Percentiles rank a stretch among this genome's conserved stretches.
Conservation (phyloP, 2,797 vertebrate genomes). For the Lacerta agilis region DNA sequence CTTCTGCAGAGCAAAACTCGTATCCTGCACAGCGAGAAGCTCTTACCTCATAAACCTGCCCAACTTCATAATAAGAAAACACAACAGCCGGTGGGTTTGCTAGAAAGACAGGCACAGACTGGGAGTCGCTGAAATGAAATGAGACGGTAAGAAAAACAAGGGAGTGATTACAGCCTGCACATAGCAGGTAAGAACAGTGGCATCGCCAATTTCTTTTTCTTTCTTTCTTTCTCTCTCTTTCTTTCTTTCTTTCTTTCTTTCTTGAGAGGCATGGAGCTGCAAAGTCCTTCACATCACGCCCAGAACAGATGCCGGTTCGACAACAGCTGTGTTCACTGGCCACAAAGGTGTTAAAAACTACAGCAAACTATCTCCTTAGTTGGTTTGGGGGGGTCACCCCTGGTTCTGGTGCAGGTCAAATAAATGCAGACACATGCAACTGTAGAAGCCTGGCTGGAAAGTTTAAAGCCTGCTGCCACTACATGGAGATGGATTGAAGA, state of each 20-base stretch:
- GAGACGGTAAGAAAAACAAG: neutral
- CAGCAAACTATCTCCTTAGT: too few species aligned
- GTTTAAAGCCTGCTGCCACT: too few species aligned
- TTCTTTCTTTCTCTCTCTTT: too few species aligned
- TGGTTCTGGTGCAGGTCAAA: too few species aligned
- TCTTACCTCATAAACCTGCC: slow-evolving; percentile 90
- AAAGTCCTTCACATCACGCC: neutral
- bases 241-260: too few species aligned
- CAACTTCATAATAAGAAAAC: slow-evolving; percentile 88
- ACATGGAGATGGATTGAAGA: too few species aligned
- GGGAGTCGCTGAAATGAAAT: slow-evolving; percentile 62
- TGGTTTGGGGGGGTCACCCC: too few species aligned
- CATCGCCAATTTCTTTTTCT: neutral
- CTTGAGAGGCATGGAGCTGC: neutral
- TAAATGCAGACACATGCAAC: too few species aligned
- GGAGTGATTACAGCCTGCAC: neutral
- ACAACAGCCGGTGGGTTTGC: slow-evolving; percentile 84
- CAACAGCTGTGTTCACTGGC: too few species aligned
- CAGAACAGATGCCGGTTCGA: too few species aligned
- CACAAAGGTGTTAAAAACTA: too few species aligned
- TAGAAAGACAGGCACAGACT: slow-evolving; percentile 83
- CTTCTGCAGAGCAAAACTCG: neutral
- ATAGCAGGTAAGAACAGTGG: neutral
- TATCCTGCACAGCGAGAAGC: neutral
- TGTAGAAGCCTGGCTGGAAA: too few species aligned